Percentiles rank a stretch among this genome's conserved stretches.
Evolutionary conservation across 1,140 invertebrate genomes (phyloP).

Genomic region (Drosophila miranda): DNA sequence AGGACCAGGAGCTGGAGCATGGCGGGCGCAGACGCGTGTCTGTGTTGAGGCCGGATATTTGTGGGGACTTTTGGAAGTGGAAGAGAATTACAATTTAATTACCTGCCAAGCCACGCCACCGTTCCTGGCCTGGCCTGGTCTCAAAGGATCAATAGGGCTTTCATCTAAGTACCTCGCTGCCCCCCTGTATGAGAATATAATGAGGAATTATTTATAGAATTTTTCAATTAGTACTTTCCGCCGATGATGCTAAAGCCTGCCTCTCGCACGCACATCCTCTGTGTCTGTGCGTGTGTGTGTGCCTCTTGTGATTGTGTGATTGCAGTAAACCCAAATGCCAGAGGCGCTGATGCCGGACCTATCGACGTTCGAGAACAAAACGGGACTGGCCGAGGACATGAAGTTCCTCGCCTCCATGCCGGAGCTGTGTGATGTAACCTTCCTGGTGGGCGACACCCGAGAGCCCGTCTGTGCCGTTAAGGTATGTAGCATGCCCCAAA

Average conservation of each 20-base stretch:
- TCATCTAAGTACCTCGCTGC: too few species aligned
- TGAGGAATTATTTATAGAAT: conserved; percentile 58
- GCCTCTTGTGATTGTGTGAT: conserved; percentile 2
- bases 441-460: conserved; percentile 94
- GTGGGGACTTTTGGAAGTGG: conserved; percentile 14
- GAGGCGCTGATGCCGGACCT: conserved; percentile 87
- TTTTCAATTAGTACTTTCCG: conserved; percentile 61
- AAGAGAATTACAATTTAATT: conserved; percentile 76
- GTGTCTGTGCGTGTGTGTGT: neutral
- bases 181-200: conserved; percentile 10
- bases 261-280: too few species aligned
- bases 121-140: conserved; percentile 1
- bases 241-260: neutral
- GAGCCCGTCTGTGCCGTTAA: conserved; percentile 97
- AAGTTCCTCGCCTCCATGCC: conserved; percentile 97
- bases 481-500: conserved; percentile 78
- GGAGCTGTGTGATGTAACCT: conserved; percentile 97
- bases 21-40: conserved; percentile 36
- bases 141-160: conserved; percentile 57
- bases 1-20: conserved; percentile 13
- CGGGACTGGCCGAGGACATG: conserved; percentile 96
- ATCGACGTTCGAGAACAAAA: conserved; percentile 96
- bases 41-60: conserved; percentile 3
- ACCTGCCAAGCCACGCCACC: conserved; percentile 18
- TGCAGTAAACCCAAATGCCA: conserved; percentile 81